Evolutionary conservation across 2,797 vertebrate genomes (phyloP), one percentile per base, ranked within the genome.

Genomic region (Acanthopagrus latus): DNA sequence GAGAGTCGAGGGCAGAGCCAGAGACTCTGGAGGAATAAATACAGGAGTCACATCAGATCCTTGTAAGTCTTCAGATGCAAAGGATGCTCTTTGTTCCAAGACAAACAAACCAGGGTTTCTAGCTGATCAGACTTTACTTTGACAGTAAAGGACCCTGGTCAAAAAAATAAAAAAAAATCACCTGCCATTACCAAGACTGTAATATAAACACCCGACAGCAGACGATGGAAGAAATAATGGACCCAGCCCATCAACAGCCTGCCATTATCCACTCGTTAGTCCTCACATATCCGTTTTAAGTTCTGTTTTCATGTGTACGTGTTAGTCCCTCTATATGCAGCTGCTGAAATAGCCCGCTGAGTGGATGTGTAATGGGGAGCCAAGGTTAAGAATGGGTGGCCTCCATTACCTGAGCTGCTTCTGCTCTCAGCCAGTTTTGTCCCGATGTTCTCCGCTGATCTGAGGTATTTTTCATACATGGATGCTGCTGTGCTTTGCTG

Each of bases 221-320:
- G 46, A 89, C 84, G 88, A 86, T 86, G 81, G 85, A 67, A 68
- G 80, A 74, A 75, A 85, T 90, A 91, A 91, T 92, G 90, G 82
- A 88, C 77, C 56, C 66, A 69, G 46, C 56, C 79, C 82, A 86
- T 88, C 88, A 88, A 50, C 86, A 76, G 55, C 63, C 79, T 38
- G 48, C 86, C 87, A 91, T 93, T 87, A 90, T 84, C 88, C 84
- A 88, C 85, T 92, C 63, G 43, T 91, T 89, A 87, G 78, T 81
- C 83, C 73, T 81, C 80, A 73, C 74, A 60, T 66, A 75, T 82
- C 68, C 4, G 41, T 74, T 92, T 85, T 80, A 89, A 87, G 84
- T 85, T 89, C 62, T 86, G 88, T 83, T 88, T 91, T 70, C n/a
- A 14, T 64, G 55, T 18, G 16, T 56, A 33, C 21, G 55, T 90